Evolutionary conservation across 2,113 vertebrate species (phyloP).

Genomic region (Toxotes jaculatrix): DNA sequence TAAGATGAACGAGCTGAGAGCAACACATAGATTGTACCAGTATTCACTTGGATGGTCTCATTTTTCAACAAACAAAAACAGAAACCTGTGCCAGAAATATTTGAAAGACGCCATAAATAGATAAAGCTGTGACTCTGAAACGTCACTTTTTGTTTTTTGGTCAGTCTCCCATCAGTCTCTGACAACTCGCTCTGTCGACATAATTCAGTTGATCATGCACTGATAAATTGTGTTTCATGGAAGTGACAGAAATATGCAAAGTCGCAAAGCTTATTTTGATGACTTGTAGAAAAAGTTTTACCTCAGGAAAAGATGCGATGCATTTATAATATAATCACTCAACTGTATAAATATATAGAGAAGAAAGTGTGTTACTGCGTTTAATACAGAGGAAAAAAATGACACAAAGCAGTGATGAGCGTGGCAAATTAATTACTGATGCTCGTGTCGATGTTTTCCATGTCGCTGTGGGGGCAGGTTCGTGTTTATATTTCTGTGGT

Average conservation of each 20-base stretch:
- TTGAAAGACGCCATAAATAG: neutral
- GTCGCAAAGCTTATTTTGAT: neutral
- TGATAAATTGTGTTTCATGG: neutral
- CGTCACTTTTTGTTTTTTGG: too few relatives aligned
- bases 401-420: neutral
- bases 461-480: constrained; percentile 47
- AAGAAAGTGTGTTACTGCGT: too few relatives aligned
- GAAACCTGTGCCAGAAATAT: neutral
- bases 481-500: constrained; percentile 21
- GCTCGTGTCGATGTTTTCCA: constrained; percentile 40
- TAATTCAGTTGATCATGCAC: neutral
- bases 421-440: constrained; percentile 30
- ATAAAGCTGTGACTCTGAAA: neutral
- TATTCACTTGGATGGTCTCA: neutral
- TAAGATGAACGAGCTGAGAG: neutral
- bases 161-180: too few relatives aligned
- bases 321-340: too few relatives aligned
- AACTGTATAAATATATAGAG: too few relatives aligned
- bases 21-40: neutral
- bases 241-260: neutral
- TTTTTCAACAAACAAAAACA: neutral
- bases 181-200: too few relatives aligned
- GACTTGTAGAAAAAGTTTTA: too few relatives aligned
- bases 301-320: neutral
- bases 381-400: constrained; percentile 11